Evolutionary conservation across 2,797 vertebrate species (phyloP), one percentile per base, ranked within the genome.

Genomic region (Sparidentex hasta): DNA sequence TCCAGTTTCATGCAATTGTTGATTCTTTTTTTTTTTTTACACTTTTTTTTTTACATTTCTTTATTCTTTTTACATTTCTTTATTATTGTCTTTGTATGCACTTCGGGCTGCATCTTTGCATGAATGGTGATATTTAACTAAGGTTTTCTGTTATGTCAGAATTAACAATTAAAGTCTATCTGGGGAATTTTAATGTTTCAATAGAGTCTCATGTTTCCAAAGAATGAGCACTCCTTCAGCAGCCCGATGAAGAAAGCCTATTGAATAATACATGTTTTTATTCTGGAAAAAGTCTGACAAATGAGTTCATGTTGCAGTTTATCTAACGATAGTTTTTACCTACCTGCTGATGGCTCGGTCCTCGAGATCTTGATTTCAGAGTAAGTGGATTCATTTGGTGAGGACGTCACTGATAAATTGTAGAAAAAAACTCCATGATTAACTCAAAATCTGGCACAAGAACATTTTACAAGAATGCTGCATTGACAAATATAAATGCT

Each of bases 361-460:
- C 48, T 67, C 1, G 0, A 0, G 0, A 58, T 4, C 6, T 9
- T 81, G 33, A 91, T 21, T 23, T 86, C 76, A 47, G 88, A 65
- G 38, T 87, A 85, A 1, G 69, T 83, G 3, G 48, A 2, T 1
- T 90, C 81, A 5, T 0, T 0, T 0, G 7, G 21, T 0, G 56
- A 11, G n/a, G 41, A 62, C n/a, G 2, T 7, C 0, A 3, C 20
- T 44, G 18, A 47, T 44, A 6, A 21, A 44, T 11, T 8, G 11
- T 0, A 0, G 0, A 17, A 61, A 38, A 29, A 54, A 38, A 16
- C 4, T 0, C 56, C 13, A 54, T 6, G 11, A 17, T 62, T 43
- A 11, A 44, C 16, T 71, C 5, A 17, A 23, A 41, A 29, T 23
- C 13, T 23, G 21, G 17, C 33, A 74, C 33, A 44, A 7, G 50